Evolutionary conservation across 2,888 invertebrate species (phyloP), one percentile per base, ranked within the genome.

Genomic region (Ophioninae sp.): DNA sequence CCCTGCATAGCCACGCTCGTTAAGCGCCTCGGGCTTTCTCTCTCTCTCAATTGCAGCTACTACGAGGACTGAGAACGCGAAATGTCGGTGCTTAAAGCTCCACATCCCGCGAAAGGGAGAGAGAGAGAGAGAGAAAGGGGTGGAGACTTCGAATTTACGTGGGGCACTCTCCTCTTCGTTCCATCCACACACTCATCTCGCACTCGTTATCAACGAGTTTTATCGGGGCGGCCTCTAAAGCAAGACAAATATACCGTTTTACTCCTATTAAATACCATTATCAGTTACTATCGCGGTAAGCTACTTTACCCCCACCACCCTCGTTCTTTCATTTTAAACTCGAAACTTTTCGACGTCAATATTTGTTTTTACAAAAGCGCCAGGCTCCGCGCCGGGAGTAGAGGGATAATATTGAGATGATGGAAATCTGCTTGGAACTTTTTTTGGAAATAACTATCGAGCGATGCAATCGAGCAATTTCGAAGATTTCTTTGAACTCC

Each of bases 151-250:
- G 79, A 84, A 81, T 84, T 84, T 84, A 84, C 84, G 81, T 79
- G 67, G 30, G 30, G 17, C 50, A 10, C 13, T 13, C 79, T 68
- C 79, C 75, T 81, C 76, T 76, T 76, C 70, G 72, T 81, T 81
- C 81, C 76, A 73, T 79, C 78, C 84, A 68, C 81, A 75, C 84
- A 79, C 79, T 72, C 76, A 72, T 84, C 81, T 84, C 81, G 57
- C 81, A 76, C 81, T 81, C 84, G 84, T 84, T 84, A 84, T 84
- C 84, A 68, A 76, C 68, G 75, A 74, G 79, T 79, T 78, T 81
- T 81, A 84, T 81, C 81, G 79, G 79, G 21, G 79, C 50, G 69
- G 64, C 44, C 79, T 78, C 79, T 72, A 76, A 76, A 81, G 81
- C 84, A 84, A 84, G 81, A 84, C 79, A 79, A 84, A 84, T 84